Conservation (phyloP, 2,888 invertebrate species). For the Graphium colonna region DNA sequence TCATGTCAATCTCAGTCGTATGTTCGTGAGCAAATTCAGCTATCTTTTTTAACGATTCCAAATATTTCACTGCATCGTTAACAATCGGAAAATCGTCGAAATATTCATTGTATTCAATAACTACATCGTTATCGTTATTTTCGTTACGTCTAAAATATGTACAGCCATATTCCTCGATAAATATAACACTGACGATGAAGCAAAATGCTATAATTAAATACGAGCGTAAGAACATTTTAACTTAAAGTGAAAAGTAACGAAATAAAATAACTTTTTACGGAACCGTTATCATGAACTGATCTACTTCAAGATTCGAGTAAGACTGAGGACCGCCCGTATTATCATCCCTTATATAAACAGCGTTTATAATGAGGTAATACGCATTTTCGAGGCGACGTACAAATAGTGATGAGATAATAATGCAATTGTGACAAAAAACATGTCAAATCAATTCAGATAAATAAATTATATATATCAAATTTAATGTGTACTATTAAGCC, state of each 20-base stretch:
- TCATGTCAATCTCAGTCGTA: constrained; percentile 41
- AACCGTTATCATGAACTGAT: constrained; percentile 2
- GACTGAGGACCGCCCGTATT: constrained; percentile 12
- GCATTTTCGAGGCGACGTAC: background rate
- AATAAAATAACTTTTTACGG: background rate
- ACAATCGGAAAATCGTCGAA: constrained; percentile 34
- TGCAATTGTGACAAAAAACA: constrained; percentile 8
- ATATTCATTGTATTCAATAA: constrained; percentile 3
- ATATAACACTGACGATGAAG: constrained; percentile 5
- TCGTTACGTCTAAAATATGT: background rate
- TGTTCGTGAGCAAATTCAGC: constrained; percentile 36
- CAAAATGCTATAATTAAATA: constrained; percentile 5
- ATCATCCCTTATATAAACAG: constrained; percentile 18
- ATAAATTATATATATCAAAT: no score
- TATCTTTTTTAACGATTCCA: constrained; percentile 37
- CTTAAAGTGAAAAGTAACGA: background rate
- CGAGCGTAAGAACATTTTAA: constrained; percentile 8
- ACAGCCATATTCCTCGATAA: constrained; percentile 4
- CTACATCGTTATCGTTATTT: constrained; percentile 1
- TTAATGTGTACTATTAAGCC: no score
- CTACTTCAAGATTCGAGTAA: constrained; percentile 12
- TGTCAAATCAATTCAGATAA: no score
- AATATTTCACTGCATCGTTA: constrained; percentile 39
- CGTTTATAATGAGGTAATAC: constrained; percentile 1
- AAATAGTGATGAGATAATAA: constrained; percentile 2